Evolutionary conservation across 1,140 invertebrate genomes (phyloP).

Genomic region (Leptopilina boulardi): DNA sequence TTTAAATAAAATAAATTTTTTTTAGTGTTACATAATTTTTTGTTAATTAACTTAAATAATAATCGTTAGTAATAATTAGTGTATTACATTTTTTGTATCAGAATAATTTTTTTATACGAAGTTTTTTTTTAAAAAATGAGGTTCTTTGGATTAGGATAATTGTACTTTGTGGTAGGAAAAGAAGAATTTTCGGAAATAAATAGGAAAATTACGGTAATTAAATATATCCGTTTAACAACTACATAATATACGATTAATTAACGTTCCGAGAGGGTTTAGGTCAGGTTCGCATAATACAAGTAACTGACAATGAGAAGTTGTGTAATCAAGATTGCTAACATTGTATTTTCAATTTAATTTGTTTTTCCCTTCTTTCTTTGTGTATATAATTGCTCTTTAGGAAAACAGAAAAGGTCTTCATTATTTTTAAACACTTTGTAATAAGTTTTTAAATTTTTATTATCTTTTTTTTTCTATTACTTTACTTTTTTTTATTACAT

Average conservation of each 20-base stretch:
- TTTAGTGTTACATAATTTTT: too few relatives aligned
- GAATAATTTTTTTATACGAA: too few relatives aligned
- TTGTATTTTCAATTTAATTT: conserved; percentile 10
- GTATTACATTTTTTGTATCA: too few relatives aligned
- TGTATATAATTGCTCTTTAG: background rate
- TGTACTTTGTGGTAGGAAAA: conserved; percentile 11
- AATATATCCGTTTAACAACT: conserved; percentile 3
- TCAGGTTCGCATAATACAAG: conserved; percentile 23
- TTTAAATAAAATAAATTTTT: too few relatives aligned
- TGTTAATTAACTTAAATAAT: too few relatives aligned
- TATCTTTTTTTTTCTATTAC: background rate
- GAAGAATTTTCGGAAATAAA: background rate
- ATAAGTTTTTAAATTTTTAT: background rate
- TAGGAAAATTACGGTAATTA: conserved; percentile 18
- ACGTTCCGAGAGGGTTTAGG: conserved; percentile 16
- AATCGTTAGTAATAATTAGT: too few relatives aligned
- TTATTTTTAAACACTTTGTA: background rate
- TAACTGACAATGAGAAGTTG: conserved; percentile 12
- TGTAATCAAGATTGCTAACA: background rate
- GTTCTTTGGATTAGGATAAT: conserved; percentile 6
- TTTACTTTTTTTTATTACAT: background rate
- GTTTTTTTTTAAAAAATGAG: too few relatives aligned
- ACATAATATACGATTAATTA: conserved; percentile 24
- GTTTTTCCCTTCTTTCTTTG: conserved; percentile 6
- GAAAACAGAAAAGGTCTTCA: background rate